Evolutionary conservation across 2,797 vertebrate species (phyloP).

Genomic region (Phrynocephalus forsythii): DNA sequence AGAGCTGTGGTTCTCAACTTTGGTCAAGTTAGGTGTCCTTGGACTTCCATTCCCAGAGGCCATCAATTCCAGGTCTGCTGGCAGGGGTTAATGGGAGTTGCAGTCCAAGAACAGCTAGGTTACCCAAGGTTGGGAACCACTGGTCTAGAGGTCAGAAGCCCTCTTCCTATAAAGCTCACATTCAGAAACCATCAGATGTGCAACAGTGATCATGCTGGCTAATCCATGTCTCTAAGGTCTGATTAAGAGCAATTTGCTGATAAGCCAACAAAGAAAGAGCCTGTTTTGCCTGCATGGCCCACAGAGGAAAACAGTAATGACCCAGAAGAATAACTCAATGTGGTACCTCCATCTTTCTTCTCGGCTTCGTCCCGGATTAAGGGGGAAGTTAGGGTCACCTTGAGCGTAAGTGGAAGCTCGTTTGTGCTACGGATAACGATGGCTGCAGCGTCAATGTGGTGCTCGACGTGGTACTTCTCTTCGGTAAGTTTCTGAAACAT

Average conservation of each 20-base stretch:
- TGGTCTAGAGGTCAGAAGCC: background rate
- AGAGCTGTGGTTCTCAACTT: no score
- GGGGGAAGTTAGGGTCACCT: conserved; percentile 95
- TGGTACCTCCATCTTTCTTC: conserved; percentile 86
- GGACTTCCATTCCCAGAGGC: no score
- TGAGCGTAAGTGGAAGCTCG: conserved; percentile 93
- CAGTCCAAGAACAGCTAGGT: no score
- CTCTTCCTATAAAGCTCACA: background rate
- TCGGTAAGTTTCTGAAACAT: conserved; percentile 94
- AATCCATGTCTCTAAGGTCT: no score
- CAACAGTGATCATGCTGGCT: no score
- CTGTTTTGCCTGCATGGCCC: conserved; percentile 61
- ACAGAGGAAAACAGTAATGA: conserved; percentile 49
- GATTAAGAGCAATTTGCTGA: conserved; percentile 27
- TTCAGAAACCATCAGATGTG: background rate
- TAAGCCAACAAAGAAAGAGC: conserved; percentile 43
- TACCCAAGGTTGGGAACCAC: no score
- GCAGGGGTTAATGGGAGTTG: no score
- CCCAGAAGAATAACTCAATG: conserved; percentile 58
- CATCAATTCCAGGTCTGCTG: no score
- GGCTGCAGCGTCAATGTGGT: conserved; percentile 90
- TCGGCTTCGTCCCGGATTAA: conserved; percentile 91
- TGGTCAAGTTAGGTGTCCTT: no score
- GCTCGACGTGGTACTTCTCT: conserved; percentile 92
- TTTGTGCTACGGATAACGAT: conserved; percentile 90